Evolutionary conservation across 92 coral and sea anemone genomes (phyloP).

Genomic region (Phenganax marumi): DNA sequence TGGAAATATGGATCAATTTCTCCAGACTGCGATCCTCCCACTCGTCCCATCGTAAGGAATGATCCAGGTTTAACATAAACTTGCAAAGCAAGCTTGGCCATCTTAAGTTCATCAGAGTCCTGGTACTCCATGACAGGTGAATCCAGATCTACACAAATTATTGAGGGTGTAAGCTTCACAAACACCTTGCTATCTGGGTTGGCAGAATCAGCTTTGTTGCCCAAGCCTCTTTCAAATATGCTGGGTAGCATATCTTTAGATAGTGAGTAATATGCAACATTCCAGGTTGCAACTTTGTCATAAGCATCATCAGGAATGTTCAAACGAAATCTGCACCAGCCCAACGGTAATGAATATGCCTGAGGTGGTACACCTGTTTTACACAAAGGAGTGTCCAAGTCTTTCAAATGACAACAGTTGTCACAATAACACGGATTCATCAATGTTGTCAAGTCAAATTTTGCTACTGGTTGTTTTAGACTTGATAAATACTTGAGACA

Average conservation of each 20-base stretch:
- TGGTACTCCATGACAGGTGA: constrained; percentile 69
- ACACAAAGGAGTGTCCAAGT: constrained; percentile 87
- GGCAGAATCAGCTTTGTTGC: constrained; percentile 48
- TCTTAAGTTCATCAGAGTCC: constrained; percentile 67
- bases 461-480: constrained; percentile 61
- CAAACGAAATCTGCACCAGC: constrained; percentile 93
- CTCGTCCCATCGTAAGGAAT: constrained; percentile 82
- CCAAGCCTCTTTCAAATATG: constrained; percentile 60
- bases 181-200: constrained; percentile 70
- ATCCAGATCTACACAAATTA: constrained; percentile 94
- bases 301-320: constrained; percentile 44
- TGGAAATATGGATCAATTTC: constrained; percentile 95
- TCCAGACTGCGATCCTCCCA: constrained; percentile 67
- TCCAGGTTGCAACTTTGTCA: constrained; percentile 61
- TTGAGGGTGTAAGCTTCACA: constrained; percentile 90
- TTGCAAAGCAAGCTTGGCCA: constrained; percentile 86
- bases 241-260: constrained; percentile 57
- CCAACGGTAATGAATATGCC: constrained; percentile 87
- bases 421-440: constrained; percentile 96
- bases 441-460: constrained; percentile 70
- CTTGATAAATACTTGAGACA: constrained; percentile 77
- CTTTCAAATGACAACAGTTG: constrained; percentile 74
- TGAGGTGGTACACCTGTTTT: constrained; percentile 90
- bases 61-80: constrained; percentile 91
- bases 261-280: constrained; percentile 88